Evolutionary conservation across 2,797 vertebrate species (phyloP).

Genomic region (Orientallactaga sibirica): DNA sequence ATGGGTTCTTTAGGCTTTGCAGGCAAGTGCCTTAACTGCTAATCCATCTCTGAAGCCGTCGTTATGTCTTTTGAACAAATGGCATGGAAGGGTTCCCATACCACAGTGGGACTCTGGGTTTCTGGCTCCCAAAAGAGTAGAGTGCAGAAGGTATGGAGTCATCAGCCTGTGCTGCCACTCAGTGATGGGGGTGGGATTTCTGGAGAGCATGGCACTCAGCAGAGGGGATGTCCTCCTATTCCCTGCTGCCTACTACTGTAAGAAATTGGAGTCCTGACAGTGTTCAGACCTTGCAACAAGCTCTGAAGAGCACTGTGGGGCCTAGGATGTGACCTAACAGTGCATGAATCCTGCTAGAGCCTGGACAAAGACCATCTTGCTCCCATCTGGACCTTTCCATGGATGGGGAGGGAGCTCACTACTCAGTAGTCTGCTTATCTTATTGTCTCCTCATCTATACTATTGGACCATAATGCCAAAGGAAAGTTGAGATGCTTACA

Average conservation of each 20-base stretch:
- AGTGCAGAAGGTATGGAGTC: not conserved
- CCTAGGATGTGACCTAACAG: not conserved
- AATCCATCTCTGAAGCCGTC: not conserved
- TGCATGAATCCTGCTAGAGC: not conserved
- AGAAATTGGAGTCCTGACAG: not conserved
- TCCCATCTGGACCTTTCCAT: not conserved
- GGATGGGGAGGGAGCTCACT: not conserved
- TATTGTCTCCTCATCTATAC: not conserved
- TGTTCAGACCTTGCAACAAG: not conserved
- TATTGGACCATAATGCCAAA: not conserved
- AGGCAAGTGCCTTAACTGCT: too few relatives aligned
- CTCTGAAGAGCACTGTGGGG: not conserved
- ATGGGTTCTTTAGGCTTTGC: too few relatives aligned
- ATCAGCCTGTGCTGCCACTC: not conserved
- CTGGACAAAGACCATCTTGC: not conserved
- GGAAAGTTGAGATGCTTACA: not conserved
- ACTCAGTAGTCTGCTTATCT: not conserved
- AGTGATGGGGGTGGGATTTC: not conserved
- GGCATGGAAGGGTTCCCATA: not conserved
- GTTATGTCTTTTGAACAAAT: constrained; percentile 50
- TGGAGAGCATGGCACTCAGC: not conserved
- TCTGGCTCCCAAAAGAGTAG: not conserved
- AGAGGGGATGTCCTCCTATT: too few relatives aligned
- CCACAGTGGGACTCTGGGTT: not conserved
- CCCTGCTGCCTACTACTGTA: not conserved